These are phyloP conservation scores for Amniataba percoides DNA, from an alignment of 2,797 vertebrate species.

Conservation along the genomic window DNA sequence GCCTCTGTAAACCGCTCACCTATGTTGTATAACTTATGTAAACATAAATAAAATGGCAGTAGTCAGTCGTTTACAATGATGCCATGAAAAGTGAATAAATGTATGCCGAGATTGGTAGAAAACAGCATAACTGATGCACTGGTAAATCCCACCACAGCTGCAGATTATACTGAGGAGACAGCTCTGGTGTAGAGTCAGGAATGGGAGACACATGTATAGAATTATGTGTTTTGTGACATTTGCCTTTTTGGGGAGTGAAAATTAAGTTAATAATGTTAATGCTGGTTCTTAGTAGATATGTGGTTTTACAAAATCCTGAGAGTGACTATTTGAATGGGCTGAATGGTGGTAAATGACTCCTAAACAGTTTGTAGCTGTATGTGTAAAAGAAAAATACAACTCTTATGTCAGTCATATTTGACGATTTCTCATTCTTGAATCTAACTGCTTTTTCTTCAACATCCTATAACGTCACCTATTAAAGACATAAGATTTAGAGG, in stretches of 20 bases:
- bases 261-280: not conserved
- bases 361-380: not conserved
- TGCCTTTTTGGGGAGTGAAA: not conserved
- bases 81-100: conserved; percentile 6
- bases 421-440: conserved; percentile 1
- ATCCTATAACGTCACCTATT: not conserved
- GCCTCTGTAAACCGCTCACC: not conserved
- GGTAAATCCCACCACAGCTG: not conserved
- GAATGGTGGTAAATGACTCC: not conserved
- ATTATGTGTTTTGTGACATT: not conserved
- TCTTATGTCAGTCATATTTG: not conserved
- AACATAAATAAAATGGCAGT: not conserved
- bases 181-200: not conserved
- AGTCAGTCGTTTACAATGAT: not conserved
- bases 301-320: conserved; percentile 2
- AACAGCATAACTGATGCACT: not conserved
- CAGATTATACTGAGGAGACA: not conserved
- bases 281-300: not conserved
- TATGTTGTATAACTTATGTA: not conserved
- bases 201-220: not conserved
- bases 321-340: not conserved
- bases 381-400: not conserved
- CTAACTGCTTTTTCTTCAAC: not conserved
- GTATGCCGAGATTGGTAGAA: not conserved
- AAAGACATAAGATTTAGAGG: conserved; percentile 15